phyloP scores from a whole-genome alignment of 2,888 invertebrate genomes.

The Elegia similella region DNA sequence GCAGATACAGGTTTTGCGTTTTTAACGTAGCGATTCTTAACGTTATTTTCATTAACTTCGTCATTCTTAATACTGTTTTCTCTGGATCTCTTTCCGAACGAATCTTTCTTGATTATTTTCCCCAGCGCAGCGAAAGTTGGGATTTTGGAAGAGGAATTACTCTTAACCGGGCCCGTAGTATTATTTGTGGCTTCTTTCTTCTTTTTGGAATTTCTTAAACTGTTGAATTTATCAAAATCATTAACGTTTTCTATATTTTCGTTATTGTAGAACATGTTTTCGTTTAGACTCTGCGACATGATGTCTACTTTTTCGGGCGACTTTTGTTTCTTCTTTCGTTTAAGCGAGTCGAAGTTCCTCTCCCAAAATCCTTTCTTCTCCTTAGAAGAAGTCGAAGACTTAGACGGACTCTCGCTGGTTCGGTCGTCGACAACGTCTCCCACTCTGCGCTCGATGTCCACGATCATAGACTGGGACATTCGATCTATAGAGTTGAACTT shows the following conservation, averaged over 20 bases:
- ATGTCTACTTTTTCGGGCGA: slow-evolving; percentile 66
- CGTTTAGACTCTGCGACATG: slow-evolving; percentile 80
- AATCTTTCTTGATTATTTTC: slow-evolving; percentile 76
- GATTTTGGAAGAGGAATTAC: slow-evolving; percentile 72
- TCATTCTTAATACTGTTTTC: slow-evolving; percentile 52
- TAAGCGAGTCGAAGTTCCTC: slow-evolving; percentile 75
- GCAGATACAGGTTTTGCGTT: slow-evolving; percentile 51
- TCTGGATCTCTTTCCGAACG: slow-evolving; percentile 58
- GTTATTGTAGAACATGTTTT: slow-evolving; percentile 73
- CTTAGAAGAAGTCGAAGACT: slow-evolving; percentile 65
- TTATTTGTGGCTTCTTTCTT: slow-evolving; percentile 54
- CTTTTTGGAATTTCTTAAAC: slow-evolving; percentile 68
- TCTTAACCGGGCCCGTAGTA: slow-evolving; percentile 58
- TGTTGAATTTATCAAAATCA: slow-evolving; percentile 73
- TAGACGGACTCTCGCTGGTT: slow-evolving; percentile 63
- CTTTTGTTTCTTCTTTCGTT: slow-evolving; percentile 71
- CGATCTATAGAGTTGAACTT: slow-evolving; percentile 77
- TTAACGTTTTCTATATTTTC: slow-evolving; percentile 64
- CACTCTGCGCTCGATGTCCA: slow-evolving; percentile 68
- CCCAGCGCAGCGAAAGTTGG: slow-evolving; percentile 75
- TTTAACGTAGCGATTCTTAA: slow-evolving; percentile 67
- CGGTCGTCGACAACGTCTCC: slow-evolving; percentile 44
- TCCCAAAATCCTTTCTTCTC: slow-evolving; percentile 81
- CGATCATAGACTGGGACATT: slow-evolving; percentile 79
- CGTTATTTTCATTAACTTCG: slow-evolving; percentile 39